Base-by-base conservation (phyloP, 2,888 invertebrate genomes). In the Rotaria socialis region DNA sequence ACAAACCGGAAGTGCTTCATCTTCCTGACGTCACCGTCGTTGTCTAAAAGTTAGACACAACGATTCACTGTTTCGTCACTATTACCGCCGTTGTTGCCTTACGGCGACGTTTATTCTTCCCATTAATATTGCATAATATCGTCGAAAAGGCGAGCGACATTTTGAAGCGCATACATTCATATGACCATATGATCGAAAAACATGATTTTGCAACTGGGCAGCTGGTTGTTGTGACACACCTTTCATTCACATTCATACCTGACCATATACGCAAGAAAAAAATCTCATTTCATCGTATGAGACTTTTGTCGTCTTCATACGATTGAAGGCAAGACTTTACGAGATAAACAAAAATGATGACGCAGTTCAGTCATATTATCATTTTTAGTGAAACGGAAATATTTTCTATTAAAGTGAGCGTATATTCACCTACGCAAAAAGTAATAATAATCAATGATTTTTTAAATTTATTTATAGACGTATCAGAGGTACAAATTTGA, bases 111-210 rank as follows among this genome's bases (percentile, higher is more conserved):
- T 67, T 67, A 35, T 67, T 67, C 67, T 67, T 67, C 35, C 5
- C 67, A 27, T 67, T 67, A 19, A 35, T 27, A 35, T 67, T 67
- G 35, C 67, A 67, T 67, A 67, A 67, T 35, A 16, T 67, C 16
- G 35, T 67, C 35, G 67, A 67, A 67, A 41, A 67, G 67, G 67
- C 67, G 67, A 67, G 67, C 35, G 35, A 67, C 19, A 67, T 67
- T 35, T 35, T 67, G 35, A 67, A 67, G 67, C 67, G 67, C 67
- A 67, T 67, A 67, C 67, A 35, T 67, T 4, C 35, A 41, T 35
- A 67, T 67, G 67, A 67, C 14, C 67, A 67, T 67, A 67, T 67
- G 67, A 67, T 67, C 67, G 67, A 67, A 67, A 67, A 67, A 67
- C 67, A 67, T 67, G 67, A 41, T 67, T 67, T 67, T 67, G 67